Percentiles rank a stretch among this genome's conserved stretches.
These are phyloP conservation scores for Chymomyza costata DNA, from an alignment of 1,140 invertebrate species.

Conservation along the genomic window DNA sequence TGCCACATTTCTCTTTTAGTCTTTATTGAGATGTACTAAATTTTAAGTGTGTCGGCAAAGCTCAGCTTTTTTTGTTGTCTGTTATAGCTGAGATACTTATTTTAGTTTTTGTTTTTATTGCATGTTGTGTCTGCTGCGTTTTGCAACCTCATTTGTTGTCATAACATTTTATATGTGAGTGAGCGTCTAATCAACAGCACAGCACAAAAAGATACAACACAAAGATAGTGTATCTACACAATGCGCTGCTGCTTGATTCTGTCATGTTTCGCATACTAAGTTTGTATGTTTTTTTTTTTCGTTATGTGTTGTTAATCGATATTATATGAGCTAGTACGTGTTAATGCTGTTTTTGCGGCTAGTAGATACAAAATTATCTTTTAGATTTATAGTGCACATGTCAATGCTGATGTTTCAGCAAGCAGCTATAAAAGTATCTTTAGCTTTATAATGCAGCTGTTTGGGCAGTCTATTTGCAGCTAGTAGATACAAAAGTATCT, in stretches of 20 bases:
- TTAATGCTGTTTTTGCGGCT: constrained; percentile 16
- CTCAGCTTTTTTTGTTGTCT: too few species aligned
- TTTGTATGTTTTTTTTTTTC: constrained; percentile 24
- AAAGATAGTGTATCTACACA: constrained; percentile 64
- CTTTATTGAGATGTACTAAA: constrained; percentile 10
- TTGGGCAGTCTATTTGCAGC: constrained; percentile 13
- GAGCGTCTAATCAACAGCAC: constrained; percentile 62
- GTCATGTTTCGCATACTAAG: constrained; percentile 57
- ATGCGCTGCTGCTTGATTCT: constrained; percentile 35
- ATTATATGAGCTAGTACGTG: constrained; percentile 2
- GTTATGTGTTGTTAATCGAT: constrained; percentile 50
- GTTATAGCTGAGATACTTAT: constrained; percentile 24
- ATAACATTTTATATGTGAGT: constrained; percentile 54
- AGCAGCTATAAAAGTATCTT: constrained; percentile 34
- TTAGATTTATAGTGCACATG: constrained; percentile 38
- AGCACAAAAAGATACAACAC: constrained; percentile 36
- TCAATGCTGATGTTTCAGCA: constrained; percentile 32
- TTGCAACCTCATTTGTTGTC: constrained; percentile 68
- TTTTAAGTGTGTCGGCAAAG: constrained; percentile 53
- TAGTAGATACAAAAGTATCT: background rate
- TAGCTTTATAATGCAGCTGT: constrained; percentile 14
- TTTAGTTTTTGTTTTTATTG: constrained; percentile 35
- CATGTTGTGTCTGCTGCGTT: constrained; percentile 60
- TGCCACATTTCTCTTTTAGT: constrained; percentile 6
- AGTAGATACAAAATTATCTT: background rate